Evolutionary conservation across 2,888 invertebrate genomes (phyloP).

Genomic region (Gastrophysa polygoni): DNA sequence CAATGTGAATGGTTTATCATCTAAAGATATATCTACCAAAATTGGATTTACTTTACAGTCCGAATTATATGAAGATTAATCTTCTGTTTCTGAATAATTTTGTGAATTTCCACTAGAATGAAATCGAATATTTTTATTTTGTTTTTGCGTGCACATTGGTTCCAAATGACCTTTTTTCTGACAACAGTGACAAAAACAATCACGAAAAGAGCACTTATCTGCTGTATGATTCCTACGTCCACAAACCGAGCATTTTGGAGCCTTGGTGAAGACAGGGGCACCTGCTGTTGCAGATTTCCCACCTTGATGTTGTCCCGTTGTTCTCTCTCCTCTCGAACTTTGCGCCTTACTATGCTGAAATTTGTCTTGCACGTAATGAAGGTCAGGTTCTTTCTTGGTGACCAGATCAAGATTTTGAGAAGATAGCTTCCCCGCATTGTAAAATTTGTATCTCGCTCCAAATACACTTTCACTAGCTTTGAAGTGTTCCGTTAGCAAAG

Average conservation of each 20-base stretch:
- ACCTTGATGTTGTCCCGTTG: neutral
- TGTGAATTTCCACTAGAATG: neutral
- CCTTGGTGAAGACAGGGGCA: too few species aligned
- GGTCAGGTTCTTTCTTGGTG: slow-evolving; percentile 2
- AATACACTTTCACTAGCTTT: neutral
- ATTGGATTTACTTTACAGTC: slow-evolving; percentile 3
- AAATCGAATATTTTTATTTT: slow-evolving; percentile 8
- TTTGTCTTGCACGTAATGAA: neutral
- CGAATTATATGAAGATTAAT: slow-evolving; percentile 9
- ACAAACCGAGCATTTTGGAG: neutral
- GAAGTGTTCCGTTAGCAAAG: too few species aligned
- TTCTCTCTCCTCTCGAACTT: neutral
- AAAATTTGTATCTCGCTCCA: neutral
- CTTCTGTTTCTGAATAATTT: slow-evolving; percentile 8
- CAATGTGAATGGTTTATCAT: neutral
- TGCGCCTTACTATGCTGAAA: neutral
- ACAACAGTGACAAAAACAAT: neutral
- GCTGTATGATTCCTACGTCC: neutral
- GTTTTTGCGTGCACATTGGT: slow-evolving; percentile 1
- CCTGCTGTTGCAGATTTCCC: too few species aligned
- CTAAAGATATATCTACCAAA: neutral
- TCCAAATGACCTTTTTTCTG: neutral
- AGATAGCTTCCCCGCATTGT: neutral
- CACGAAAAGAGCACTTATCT: slow-evolving; percentile 1
- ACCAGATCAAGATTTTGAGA: neutral